Evolutionary conservation across 1,140 invertebrate species (phyloP), one percentile per base, ranked within the genome.

Genomic region (Drosophila virilis): DNA sequence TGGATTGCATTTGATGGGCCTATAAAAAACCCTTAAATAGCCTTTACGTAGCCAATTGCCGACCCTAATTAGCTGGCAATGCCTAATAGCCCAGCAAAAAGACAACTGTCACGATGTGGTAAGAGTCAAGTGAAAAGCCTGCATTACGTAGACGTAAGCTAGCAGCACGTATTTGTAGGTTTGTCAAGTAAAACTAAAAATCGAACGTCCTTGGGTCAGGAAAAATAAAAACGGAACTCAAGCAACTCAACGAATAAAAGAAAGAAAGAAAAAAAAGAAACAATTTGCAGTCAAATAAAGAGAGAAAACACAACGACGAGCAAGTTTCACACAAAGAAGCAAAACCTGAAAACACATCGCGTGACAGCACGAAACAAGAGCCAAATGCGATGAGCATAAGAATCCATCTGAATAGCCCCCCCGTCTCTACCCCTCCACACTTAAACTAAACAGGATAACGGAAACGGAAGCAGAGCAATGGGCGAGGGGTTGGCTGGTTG

Each of bases 181-280:
- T 78, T 86, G 81, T 78, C 64, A 88, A 78, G 59, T 51, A 28
- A 46, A n/a, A 38, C 57, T 35, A 78, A 86, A 88, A 88, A 88
- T 89, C 83, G 79, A 88, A 88, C 66, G 79, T 88, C 83, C 83
- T 88, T 88, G 83, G 61, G 76, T 67, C 12, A 35, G 12, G n/a
- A n/a, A 15, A 32, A 37, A 52, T 15, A 38, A 40, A 10, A 45
- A 60, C 15, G 33, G 28, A 35, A 58, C 64, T 58, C 13, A 8
- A 58, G n/a, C 46, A 35, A 48, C 50, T 65, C 61, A 65, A 1
- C 37, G 32, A 52, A 40, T 28, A 38, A 17, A 42, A 59, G 13
- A n/a, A 42, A 59, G 13, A n/a, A 37, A 9, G 13, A 17, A 46
- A 38, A n/a, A 74, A 42, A 54, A 86, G 86, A 81, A 76, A 81